Base-by-base conservation (phyloP, 2,888 invertebrate species). In the Drosophila mayaguana region DNA sequence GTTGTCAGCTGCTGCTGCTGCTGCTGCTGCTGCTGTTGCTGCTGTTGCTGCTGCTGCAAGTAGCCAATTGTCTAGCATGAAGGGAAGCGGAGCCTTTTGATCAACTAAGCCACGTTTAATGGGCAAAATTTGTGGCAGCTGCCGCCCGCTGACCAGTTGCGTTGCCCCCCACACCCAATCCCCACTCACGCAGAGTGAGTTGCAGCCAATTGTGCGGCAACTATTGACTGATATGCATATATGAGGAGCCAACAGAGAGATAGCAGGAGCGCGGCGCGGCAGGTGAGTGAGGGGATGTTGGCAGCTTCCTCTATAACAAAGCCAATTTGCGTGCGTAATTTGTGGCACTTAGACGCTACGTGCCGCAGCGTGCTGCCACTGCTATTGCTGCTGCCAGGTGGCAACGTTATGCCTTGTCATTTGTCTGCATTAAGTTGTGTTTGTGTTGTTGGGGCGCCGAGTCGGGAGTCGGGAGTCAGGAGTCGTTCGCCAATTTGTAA, bases 321-420 rank as follows among this genome's bases (percentile, higher is more conserved):
- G 87, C 87, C 89, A 89, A 89, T 90, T 89, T 89, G 87, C 87
- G 84, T 90, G 84, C 86, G 88, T 89, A 84, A 87, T 86, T 89
- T 88, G 89, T 73, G 82, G 81, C 88, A 89, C 87, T 84, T 87
- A 76, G 74, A 76, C 70, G 81, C 62, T 87, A 89, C 86, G 86
- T 86, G 86, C 79, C 78, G 12, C 81, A 56, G 48, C 36, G 46
- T 45, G 66, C 50, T 74, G 73, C 50, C 59, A 48, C 51, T 55
- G 56, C 34, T 12, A 9, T 22, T 53, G 56, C 45, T 48, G 45
- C 62, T 56, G 56, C 53, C 86, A 85, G 76, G 81, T 83, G 84
- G 81, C 87, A 73, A 56, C 59, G 43, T 56, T 64, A 64, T 50
- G 62, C 69, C 50, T 63, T 88, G 86, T 87, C 86, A 87, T 87